Evolutionary conservation across 2,797 vertebrate genomes (phyloP), one percentile per base, ranked within the genome.

Genomic region (Gymnothorax javanicus): DNA sequence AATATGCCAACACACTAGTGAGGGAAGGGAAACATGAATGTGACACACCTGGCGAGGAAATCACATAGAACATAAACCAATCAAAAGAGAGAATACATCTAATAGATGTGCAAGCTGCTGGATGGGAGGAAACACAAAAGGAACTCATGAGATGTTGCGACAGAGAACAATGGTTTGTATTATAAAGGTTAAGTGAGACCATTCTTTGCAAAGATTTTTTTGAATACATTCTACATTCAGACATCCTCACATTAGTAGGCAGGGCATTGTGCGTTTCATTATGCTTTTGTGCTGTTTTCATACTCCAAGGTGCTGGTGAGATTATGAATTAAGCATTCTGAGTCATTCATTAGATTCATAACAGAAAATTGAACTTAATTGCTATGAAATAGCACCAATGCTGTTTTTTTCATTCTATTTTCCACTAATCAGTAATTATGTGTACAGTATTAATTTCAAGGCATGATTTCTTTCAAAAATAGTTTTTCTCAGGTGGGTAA

Each of bases 311-410:
- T 86, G 43, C 87, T 91, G 88, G 69, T 86, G 15, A 86, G 91
- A 91, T 91, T 89, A 89, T 93, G 90, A 94, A 93, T 92, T 91
- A 93, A 92, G 90, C 84, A 81, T 88, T 79, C 87, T 79, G 87
- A 91, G 89, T 93, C 91, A 93, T 85, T 88, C 20, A 95, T 94
- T 94, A 93, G 92, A 90, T 90, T 89, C 25, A 11, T n/a, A 43
- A 90, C 27, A 84, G 89, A 91, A 92, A 93, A 94, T 90, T 89
- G 71, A 90, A 91, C 91, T 43, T 91, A 93, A 94, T 94, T 94
- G 89, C 90, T 85, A 87, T 82, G 67, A 87, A 85, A 87, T 83
- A 33, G 90, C 91, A 91, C 92, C 91, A 92, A 92, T 90, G 83
- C 86, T 86, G 88, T 90, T 91, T 89, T 89, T 91, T 89, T 56